Evolutionary conservation across 1,140 invertebrate genomes (phyloP), one percentile per base, ranked within the genome.

Genomic region (Ostrea denselamellosa): DNA sequence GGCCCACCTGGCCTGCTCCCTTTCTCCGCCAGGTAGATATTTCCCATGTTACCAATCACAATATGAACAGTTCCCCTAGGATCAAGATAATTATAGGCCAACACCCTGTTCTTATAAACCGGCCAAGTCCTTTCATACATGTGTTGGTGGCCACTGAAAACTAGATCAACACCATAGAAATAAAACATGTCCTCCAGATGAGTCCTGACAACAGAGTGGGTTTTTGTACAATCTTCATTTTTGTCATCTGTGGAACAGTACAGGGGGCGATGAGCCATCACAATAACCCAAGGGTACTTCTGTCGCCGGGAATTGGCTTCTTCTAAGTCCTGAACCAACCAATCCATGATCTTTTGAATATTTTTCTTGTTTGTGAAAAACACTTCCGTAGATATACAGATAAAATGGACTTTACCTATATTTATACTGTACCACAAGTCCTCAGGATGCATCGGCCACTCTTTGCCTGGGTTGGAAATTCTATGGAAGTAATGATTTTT

Each of bases 141-240:
- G 95, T 99, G 98, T 94, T 99, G 98, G 95, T 99, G 98, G 0
- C 98, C 98, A 97, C 98, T 99, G n/a, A 99, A 96, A 93, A 97
- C 96, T 83, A 99, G 94, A 95, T 99, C 99, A 22, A 99, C 99
- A 82, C 97, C 98, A 93, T 97, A 97, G 83, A 97, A 96, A 91
- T 97, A 97, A 93, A 99, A 97, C 5, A 99, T 93, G 58, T 98
- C 96, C 95, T 99, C 99, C 82, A 99, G 94, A 25, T 89, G 56
- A 3, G 68, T 83, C 34, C 93, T 71, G 0, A 93, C 89, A 44
- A 88, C 28, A 34, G 91, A 88, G 17, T 89, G 51, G 52, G 85
- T 86, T 68, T 90, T 89, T 7, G 83, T 89, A 62, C 90, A 91
- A 68, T 91, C 90, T 83, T 91, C 91, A 52, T 88, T 89, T 22